A percentile compares a stretch with the other conserved stretches of the same genome.
phyloP scores from a whole-genome alignment of 2,888 invertebrate genomes.

The Kryphioiulus occultus region DNA sequence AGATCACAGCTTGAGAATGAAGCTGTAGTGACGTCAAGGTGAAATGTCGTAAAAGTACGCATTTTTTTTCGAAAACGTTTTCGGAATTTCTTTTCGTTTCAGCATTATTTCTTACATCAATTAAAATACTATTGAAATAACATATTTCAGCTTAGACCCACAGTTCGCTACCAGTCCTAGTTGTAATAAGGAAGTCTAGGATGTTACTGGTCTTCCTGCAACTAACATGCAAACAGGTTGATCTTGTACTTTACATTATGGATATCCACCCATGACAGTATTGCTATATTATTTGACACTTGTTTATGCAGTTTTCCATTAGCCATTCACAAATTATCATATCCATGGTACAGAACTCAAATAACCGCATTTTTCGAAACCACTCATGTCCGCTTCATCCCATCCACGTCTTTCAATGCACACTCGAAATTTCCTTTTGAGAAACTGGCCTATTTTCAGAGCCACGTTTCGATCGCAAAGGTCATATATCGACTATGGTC shows the following conservation, averaged over 20 bases:
- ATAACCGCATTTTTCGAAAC: background rate
- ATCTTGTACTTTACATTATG: background rate
- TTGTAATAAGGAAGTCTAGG: too few species aligned
- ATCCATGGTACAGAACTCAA: background rate
- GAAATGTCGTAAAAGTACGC: background rate
- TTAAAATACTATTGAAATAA: too few species aligned
- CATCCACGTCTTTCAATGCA: background rate
- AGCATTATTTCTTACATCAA: background rate
- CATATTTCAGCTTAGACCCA: too few species aligned
- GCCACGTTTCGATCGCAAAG: slow-evolving; percentile 18
- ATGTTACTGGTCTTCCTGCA: too few species aligned
- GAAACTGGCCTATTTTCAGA: background rate
- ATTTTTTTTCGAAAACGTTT: background rate
- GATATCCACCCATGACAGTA: background rate
- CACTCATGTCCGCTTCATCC: background rate
- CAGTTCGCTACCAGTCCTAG: too few species aligned
- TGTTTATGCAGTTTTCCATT: background rate
- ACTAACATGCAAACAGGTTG: too few species aligned
- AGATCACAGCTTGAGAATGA: background rate
- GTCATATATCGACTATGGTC: background rate
- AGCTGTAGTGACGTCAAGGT: background rate
- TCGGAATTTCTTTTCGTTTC: background rate
- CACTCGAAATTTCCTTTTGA: background rate
- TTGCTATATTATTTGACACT: background rate
- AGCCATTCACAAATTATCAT: slow-evolving; percentile 11